phyloP scores from a whole-genome alignment of 2,888 invertebrate genomes.

The Drosophila colorata region DNA sequence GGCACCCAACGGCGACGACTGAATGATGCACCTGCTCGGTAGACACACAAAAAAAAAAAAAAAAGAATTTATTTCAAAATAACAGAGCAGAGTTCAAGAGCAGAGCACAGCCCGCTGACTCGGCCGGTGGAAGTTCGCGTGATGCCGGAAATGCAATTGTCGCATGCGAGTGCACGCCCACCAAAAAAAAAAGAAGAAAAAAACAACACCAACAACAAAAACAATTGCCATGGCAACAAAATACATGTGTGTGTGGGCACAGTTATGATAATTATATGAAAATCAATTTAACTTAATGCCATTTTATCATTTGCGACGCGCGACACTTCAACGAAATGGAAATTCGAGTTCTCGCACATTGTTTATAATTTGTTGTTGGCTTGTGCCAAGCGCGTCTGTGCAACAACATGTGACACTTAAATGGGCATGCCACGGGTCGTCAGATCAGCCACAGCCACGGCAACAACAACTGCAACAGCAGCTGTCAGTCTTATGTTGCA shows the following conservation, averaged over 20 bases:
- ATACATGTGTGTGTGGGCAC: conserved; percentile 39
- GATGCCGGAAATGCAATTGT: conserved; percentile 78
- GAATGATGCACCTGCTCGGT: conserved; percentile 64
- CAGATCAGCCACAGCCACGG: conserved; percentile 38
- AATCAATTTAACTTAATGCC: conserved; percentile 67
- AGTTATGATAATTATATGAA: conserved; percentile 57
- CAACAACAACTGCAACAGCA: conserved; percentile 43
- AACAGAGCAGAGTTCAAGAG: conserved; percentile 37
- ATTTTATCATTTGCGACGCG: conserved; percentile 48
- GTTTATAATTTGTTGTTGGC: conserved; percentile 57
- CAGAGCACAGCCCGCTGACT: conserved; percentile 16
- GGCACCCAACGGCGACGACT: conserved; percentile 51
- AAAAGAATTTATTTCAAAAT: conserved; percentile 12
- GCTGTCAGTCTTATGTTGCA: conserved; percentile 66
- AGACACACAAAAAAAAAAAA: background rate
- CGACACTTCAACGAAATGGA: conserved; percentile 65
- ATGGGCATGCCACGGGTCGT: conserved; percentile 62
- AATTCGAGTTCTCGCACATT: conserved; percentile 56
- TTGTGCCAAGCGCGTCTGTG: conserved; percentile 46
- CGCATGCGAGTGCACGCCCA: conserved; percentile 69
- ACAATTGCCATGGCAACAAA: background rate
- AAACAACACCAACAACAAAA: conserved; percentile 17
- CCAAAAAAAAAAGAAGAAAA: conserved; percentile 18
- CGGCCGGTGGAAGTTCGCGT: conserved; percentile 45
- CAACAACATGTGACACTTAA: conserved; percentile 73